A percentile compares a stretch with the other conserved stretches of the same genome.
These are phyloP conservation scores for Ostrea denselamellosa DNA, from an alignment of 1,140 invertebrate genomes.

Conservation along the genomic window DNA sequence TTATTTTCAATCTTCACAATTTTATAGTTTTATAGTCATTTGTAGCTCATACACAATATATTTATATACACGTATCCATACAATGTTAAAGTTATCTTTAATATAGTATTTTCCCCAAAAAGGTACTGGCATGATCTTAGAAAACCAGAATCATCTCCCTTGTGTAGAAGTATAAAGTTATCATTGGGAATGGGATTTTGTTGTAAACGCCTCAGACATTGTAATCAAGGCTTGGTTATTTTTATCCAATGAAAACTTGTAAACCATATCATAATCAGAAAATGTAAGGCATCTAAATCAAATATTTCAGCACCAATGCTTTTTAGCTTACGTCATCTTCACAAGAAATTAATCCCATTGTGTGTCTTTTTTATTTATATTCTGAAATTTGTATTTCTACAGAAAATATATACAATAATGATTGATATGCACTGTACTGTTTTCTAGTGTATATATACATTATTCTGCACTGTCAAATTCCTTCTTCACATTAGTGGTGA, in stretches of 20 bases:
- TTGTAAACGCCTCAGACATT: neutral
- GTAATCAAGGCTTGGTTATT: neutral
- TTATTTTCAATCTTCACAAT: neutral
- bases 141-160: neutral
- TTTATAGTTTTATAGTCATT: neutral
- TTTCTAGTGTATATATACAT: neutral
- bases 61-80: no score
- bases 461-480: neutral
- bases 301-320: neutral
- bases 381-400: neutral
- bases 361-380: neutral
- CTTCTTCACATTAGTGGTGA: neutral
- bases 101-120: neutral
- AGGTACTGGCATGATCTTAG: constrained; percentile 1
- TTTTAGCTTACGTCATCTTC: neutral
- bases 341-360: neutral
- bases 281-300: neutral
- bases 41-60: no score
- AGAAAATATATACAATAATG: neutral
- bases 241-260: neutral
- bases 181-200: neutral
- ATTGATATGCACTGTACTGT: no score
- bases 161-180: neutral
- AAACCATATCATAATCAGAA: neutral
- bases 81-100: neutral